A percentile compares a stretch with the other conserved stretches of the same genome.
These are phyloP conservation scores for Galbula dea DNA, from an alignment of 2,113 vertebrate species.

Conservation along the genomic window DNA sequence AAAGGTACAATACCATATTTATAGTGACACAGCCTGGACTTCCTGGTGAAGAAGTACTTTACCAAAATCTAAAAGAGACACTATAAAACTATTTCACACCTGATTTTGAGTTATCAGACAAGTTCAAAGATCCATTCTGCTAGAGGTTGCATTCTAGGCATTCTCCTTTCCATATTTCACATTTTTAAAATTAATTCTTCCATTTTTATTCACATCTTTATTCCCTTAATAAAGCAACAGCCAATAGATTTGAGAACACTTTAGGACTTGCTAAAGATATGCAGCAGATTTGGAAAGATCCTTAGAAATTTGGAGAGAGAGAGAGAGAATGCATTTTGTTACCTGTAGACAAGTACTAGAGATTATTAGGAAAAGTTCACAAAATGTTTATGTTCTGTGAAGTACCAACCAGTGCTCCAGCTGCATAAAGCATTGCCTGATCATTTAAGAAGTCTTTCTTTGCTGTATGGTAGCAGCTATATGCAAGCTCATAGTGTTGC, in stretches of 20 bases:
- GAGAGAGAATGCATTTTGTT: background rate
- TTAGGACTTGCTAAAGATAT: background rate
- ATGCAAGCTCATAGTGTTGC: slow-evolving; percentile 97
- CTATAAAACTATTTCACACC: background rate
- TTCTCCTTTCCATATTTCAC: background rate
- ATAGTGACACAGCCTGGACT: background rate
- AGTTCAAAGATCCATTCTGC: background rate
- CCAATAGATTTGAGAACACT: background rate
- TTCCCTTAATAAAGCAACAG: background rate
- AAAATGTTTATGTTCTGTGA: background rate
- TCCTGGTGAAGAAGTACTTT: background rate
- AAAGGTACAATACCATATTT: background rate
- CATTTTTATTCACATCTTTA: background rate
- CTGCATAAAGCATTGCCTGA: slow-evolving; percentile 98
- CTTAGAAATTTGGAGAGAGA: background rate
- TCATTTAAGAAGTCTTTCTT: slow-evolving; percentile 98
- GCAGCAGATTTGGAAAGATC: background rate
- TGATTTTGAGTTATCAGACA: background rate
- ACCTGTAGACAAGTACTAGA: background rate
- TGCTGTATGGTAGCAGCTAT: slow-evolving; percentile 97
- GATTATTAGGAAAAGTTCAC: background rate
- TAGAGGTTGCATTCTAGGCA: background rate
- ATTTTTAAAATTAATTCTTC: background rate
- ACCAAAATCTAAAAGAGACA: background rate
- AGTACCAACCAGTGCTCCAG: slow-evolving; percentile 90